These are phyloP conservation scores for Antheraea pernyi DNA, from an alignment of 1,140 invertebrate species.

Conservation along the genomic window DNA sequence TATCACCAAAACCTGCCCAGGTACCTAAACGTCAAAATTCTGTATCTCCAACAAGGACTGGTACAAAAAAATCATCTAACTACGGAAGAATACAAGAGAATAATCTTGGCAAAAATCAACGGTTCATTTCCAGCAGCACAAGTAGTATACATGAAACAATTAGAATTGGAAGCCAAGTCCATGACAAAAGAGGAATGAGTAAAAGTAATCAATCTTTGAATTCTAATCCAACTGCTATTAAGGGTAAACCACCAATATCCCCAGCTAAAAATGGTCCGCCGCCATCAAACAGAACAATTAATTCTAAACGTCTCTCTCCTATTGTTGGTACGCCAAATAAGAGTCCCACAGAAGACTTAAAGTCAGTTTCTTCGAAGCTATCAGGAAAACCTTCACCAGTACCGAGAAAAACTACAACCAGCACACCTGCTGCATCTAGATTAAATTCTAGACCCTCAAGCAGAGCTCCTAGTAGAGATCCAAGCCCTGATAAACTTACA, in stretches of 20 bases:
- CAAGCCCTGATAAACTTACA: slow-evolving; percentile 66
- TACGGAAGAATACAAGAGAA: slow-evolving; percentile 48
- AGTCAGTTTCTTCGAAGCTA: slow-evolving; percentile 49
- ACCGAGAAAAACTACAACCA: slow-evolving; percentile 49
- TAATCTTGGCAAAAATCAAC: slow-evolving; percentile 59
- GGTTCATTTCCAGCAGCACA: slow-evolving; percentile 74
- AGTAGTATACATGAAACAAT: slow-evolving; percentile 76
- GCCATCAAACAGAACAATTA: slow-evolving; percentile 67
- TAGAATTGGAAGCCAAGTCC: slow-evolving; percentile 56
- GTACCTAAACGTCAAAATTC: slow-evolving; percentile 75
- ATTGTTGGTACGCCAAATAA: slow-evolving; percentile 76
- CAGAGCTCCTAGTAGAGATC: slow-evolving; percentile 62
- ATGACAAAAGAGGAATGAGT: slow-evolving; percentile 59
- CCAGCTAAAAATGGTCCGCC: slow-evolving; percentile 70
- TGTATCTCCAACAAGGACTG: slow-evolving; percentile 62
- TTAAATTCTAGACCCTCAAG: slow-evolving; percentile 68
- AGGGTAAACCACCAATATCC: slow-evolving; percentile 74
- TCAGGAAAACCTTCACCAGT: slow-evolving; percentile 42
- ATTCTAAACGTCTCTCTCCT: slow-evolving; percentile 73
- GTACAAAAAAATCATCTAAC: slow-evolving; percentile 39
- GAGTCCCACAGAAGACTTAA: slow-evolving; percentile 60
- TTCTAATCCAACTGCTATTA: slow-evolving; percentile 57
- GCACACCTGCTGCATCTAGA: slow-evolving; percentile 66
- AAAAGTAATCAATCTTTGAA: slow-evolving; percentile 68
- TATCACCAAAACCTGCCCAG: slow-evolving; percentile 71